Conservation (phyloP, 2,113 vertebrate genomes). For the Callaeas wilsoni region DNA sequence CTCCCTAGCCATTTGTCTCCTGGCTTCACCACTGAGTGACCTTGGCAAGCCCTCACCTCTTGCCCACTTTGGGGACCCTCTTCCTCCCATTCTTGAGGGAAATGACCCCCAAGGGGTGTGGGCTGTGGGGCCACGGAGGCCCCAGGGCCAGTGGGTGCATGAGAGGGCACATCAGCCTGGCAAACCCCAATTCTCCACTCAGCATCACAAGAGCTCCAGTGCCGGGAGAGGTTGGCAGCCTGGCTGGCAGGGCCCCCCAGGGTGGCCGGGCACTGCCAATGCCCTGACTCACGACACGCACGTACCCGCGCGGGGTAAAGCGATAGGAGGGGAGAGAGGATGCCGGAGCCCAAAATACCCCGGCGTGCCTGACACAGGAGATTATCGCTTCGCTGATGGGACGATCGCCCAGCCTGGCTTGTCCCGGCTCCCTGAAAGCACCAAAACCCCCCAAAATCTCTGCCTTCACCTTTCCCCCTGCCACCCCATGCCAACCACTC, state of each 20-base stretch:
- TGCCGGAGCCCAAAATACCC: constrained; percentile 62
- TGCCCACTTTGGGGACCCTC: rapidly evolving
- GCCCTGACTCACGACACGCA: constrained; percentile 54
- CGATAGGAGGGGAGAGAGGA: constrained; percentile 57
- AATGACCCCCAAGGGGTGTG: background rate
- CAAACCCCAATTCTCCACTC: background rate
- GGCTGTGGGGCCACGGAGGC: background rate
- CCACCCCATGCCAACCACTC: background rate
- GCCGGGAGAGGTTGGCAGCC: rapidly evolving
- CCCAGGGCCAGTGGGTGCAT: rapidly evolving
- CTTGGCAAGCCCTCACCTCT: background rate
- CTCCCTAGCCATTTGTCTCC: background rate
- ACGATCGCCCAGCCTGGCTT: background rate
- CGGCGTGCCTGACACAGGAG: constrained; percentile 48
- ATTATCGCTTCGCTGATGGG: constrained; percentile 40
- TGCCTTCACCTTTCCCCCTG: background rate
- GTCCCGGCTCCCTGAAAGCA: background rate
- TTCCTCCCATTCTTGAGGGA: background rate
- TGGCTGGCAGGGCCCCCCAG: background rate
- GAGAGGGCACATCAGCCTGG: background rate
- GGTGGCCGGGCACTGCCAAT: constrained; percentile 38
- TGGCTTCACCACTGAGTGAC: background rate
- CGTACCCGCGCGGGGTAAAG: constrained; percentile 48
- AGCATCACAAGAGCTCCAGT: background rate
- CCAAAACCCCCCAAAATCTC: background rate